Evolutionary conservation across 2,888 invertebrate genomes (phyloP).

Genomic region (Myathropa florea): DNA sequence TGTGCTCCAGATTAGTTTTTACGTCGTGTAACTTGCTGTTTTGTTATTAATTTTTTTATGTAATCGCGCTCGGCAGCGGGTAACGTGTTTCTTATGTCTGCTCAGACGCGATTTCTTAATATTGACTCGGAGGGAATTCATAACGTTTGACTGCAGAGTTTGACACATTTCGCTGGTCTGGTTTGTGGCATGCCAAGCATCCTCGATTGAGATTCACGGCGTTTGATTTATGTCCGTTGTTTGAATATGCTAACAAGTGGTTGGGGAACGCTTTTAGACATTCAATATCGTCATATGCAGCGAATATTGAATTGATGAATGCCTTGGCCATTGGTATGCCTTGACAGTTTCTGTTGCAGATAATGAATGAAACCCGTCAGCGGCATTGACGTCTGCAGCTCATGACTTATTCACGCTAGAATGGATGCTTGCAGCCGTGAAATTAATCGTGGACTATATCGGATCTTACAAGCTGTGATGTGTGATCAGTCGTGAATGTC

Average conservation of each 20-base stretch:
- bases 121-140: conserved; percentile 9
- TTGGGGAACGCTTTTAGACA: background rate
- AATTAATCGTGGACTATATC: background rate
- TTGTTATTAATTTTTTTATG: conserved; percentile 41
- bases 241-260: background rate
- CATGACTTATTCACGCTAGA: background rate
- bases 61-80: conserved; percentile 22
- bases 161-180: too few relatives aligned
- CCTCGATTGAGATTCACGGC: background rate
- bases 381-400: background rate
- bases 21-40: conserved; percentile 10
- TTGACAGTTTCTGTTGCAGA: background rate
- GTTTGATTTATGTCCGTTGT: background rate
- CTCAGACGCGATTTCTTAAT: conserved; percentile 35
- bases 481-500: background rate
- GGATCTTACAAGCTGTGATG: background rate
- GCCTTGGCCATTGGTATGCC: background rate
- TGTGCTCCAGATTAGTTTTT: conserved; percentile 52
- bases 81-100: conserved; percentile 25
- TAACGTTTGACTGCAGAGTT: background rate
- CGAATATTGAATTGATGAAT: background rate
- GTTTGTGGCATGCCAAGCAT: background rate
- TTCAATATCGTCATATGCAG: background rate
- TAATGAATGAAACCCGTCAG: background rate
- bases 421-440: background rate